These are phyloP conservation scores for Arge pagana DNA, from an alignment of 2,888 invertebrate species.

Conservation along the genomic window DNA sequence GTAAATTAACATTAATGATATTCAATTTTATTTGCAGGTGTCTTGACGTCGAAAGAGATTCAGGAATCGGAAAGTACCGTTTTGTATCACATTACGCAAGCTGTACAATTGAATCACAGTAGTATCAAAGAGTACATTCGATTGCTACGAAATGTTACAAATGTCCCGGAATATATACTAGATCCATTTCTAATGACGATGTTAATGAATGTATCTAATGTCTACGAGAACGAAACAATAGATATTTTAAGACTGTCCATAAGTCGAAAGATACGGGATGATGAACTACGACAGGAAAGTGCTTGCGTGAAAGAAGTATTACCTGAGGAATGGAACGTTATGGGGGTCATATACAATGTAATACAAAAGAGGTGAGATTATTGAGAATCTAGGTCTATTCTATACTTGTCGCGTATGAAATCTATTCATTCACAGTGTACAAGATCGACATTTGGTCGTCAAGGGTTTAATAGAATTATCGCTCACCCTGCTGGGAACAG, in stretches of 20 bases:
- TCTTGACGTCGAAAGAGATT: conserved; percentile 55
- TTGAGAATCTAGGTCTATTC: conserved; percentile 47
- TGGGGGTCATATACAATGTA: conserved; percentile 57
- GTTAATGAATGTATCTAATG: conserved; percentile 61
- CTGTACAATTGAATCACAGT: conserved; percentile 56
- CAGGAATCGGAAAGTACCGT: conserved; percentile 67
- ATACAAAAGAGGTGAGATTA: conserved; percentile 62
- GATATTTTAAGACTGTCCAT: conserved; percentile 52
- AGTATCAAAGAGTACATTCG: conserved; percentile 59
- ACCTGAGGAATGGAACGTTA: conserved; percentile 50
- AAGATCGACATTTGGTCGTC: conserved; percentile 60
- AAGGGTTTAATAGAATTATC: conserved; percentile 62
- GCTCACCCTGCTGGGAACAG: conserved; percentile 56
- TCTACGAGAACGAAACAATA: conserved; percentile 60
- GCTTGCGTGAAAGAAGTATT: conserved; percentile 64
- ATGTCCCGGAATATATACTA: conserved; percentile 65
- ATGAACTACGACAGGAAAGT: conserved; percentile 57
- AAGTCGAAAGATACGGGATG: conserved; percentile 56
- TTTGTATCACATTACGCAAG: conserved; percentile 63
- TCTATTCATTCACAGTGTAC: conserved; percentile 50
- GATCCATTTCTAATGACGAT: conserved; percentile 69
- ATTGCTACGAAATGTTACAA: conserved; percentile 59
- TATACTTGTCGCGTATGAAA: too few species aligned
- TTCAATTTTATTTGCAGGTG: conserved; percentile 28
- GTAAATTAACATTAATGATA: neutral